Conservation (phyloP, 2,797 vertebrate genomes). For the Staurois parvus region DNA sequence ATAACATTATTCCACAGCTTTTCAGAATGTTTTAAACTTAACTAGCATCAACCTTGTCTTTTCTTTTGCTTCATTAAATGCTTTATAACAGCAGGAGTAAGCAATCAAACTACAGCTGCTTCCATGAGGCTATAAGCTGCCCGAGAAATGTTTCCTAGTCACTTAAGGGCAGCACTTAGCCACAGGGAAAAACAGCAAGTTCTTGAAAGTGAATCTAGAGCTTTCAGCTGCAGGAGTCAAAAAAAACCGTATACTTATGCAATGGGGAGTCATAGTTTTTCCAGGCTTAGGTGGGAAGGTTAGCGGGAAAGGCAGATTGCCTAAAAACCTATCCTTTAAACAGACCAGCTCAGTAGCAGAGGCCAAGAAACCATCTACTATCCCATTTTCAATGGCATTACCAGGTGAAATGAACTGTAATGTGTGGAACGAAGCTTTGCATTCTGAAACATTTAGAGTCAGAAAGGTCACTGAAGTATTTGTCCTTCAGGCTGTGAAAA, state of each 20-base stretch:
- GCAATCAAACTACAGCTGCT: constrained; percentile 26
- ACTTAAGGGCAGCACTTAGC: constrained; percentile 40
- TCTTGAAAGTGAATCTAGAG: constrained; percentile 22
- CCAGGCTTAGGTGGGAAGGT: neutral
- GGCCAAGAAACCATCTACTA: neutral
- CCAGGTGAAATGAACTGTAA: neutral
- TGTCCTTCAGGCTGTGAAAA: neutral
- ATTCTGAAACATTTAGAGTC: constrained; percentile 24
- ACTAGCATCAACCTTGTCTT: constrained; percentile 13
- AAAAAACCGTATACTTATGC: constrained; percentile 1
- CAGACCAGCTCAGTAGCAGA: neutral
- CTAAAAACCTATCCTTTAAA: constrained; percentile 8
- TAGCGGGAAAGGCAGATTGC: neutral
- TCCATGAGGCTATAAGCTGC: neutral
- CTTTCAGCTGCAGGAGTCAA: constrained; percentile 38
- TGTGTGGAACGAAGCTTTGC: neutral
- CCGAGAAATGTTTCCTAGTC: constrained; percentile 13
- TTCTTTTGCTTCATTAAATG: constrained; percentile 31
- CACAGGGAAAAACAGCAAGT: constrained; percentile 17
- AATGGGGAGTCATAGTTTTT: neutral
- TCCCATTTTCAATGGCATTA: neutral
- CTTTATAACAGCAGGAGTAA: constrained; percentile 35
- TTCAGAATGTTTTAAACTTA: constrained; percentile 13
- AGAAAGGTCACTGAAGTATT: constrained; percentile 8
- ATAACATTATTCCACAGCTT: neutral